phyloP scores from a whole-genome alignment of 1,140 invertebrate genomes.

The Conus betulinus region DNA sequence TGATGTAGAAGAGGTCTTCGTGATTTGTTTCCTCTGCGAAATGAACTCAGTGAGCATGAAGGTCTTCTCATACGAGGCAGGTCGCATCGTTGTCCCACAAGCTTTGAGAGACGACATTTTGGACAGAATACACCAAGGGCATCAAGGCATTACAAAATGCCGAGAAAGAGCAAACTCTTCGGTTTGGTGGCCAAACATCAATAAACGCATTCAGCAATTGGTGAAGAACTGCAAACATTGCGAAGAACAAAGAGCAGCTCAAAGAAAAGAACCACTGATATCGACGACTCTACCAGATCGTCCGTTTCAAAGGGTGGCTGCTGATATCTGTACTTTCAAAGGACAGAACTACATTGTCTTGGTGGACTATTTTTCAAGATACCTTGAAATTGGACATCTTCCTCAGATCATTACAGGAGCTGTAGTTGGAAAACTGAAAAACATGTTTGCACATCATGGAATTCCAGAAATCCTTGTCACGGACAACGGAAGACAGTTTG shows the following conservation, averaged over 20 bases:
- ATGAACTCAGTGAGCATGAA: no score
- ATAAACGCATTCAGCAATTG: background rate
- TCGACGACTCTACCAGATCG: background rate
- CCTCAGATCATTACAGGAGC: conserved; percentile 25
- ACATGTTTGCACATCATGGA: conserved; percentile 49
- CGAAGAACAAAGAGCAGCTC: background rate
- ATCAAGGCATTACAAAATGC: background rate
- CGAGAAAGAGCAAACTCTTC: background rate
- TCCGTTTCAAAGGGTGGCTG: background rate
- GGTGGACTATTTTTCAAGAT: conserved; percentile 50
- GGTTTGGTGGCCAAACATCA: background rate
- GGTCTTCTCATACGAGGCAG: background rate
- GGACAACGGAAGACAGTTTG: conserved; percentile 59
- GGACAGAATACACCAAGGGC: background rate
- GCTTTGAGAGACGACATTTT: background rate
- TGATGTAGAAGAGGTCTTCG: no score
- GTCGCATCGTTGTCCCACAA: background rate
- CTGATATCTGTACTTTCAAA: conserved; percentile 32
- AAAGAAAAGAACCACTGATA: background rate
- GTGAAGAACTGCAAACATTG: background rate
- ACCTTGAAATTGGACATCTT: conserved; percentile 40
- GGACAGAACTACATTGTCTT: conserved; percentile 41
- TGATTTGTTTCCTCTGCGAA: no score
- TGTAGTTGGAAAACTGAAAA: conserved; percentile 49
- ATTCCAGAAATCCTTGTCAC: conserved; percentile 47